phyloP scores from a whole-genome alignment of 2,888 invertebrate species.

The Patella ulyssiponensis region DNA sequence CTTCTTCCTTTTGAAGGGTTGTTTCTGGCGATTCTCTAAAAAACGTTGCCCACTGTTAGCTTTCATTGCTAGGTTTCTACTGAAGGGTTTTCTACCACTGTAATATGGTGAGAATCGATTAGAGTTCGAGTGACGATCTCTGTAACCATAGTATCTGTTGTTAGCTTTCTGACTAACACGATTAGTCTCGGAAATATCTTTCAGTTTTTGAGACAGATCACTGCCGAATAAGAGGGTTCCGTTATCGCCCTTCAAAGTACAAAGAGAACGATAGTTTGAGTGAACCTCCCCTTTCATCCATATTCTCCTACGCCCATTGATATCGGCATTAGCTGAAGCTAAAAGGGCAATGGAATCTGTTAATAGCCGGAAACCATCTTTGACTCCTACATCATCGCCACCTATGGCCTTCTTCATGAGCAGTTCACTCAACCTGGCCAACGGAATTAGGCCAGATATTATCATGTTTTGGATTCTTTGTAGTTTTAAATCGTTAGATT shows the following conservation, averaged over 20 bases:
- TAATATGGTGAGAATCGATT: neutral
- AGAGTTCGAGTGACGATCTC: neutral
- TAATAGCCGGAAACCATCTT: neutral
- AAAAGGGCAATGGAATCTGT: neutral
- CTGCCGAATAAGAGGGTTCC: neutral
- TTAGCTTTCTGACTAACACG: neutral
- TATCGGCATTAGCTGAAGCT: neutral
- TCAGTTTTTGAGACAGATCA: neutral
- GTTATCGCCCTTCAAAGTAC: neutral
- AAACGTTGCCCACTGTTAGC: neutral
- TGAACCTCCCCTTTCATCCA: neutral
- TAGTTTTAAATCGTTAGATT: neutral
- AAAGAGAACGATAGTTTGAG: neutral
- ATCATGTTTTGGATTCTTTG: neutral
- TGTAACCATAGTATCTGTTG: neutral
- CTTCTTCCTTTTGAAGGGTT: neutral
- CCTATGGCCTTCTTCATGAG: neutral
- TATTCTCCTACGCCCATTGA: neutral
- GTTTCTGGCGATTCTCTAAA: slow-evolving; percentile 2
- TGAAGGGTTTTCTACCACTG: too few species aligned
- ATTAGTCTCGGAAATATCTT: neutral
- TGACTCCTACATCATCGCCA: neutral
- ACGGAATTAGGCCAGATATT: neutral
- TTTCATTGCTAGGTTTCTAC: too few species aligned
- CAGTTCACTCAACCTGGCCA: neutral